Percentiles rank a stretch among this genome's conserved stretches.
These are phyloP conservation scores for Dendrophyllia cribrosa DNA, from an alignment of 64 coral and sea anemone species.

Conservation along the genomic window DNA sequence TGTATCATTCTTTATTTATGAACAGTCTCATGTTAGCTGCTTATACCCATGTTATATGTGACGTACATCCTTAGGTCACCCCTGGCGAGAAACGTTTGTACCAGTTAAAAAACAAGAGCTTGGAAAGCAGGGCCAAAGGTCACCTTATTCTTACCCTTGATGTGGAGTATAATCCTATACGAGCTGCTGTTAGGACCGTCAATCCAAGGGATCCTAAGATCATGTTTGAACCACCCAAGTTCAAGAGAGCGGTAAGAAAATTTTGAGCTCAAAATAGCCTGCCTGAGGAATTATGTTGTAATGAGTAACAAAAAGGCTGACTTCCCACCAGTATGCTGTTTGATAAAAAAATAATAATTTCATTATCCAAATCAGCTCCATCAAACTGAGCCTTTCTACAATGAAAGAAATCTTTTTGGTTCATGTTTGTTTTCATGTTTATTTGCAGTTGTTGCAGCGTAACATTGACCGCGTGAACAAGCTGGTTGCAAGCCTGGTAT, in stretches of 20 bases:
- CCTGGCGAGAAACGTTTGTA: slow-evolving; percentile 91
- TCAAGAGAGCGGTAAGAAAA: slow-evolving; percentile 93
- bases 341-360: no score
- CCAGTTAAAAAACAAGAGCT: slow-evolving; percentile 94
- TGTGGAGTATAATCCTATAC: slow-evolving; percentile 86
- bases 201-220: slow-evolving; percentile 92
- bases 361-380: no score
- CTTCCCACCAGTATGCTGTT: no score
- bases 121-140: slow-evolving; percentile 89
- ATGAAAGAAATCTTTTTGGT: not conserved
- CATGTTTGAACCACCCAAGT: slow-evolving; percentile 85
- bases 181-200: slow-evolving; percentile 90
- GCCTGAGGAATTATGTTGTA: not conserved
- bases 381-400: no score
- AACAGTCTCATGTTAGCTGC: no score
- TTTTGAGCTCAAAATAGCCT: no score
- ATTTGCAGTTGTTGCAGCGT: slow-evolving; percentile 86
- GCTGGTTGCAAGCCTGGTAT: slow-evolving; percentile 93
- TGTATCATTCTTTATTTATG: no score
- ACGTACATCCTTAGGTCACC: slow-evolving; percentile 60
- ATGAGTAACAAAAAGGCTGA: not conserved
- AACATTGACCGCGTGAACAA: slow-evolving; percentile 98
- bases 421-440: not conserved
- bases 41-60: not conserved
- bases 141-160: slow-evolving; percentile 93